Conservation (phyloP, 2,797 vertebrate species). For the Rhynchotus rufescens region DNA sequence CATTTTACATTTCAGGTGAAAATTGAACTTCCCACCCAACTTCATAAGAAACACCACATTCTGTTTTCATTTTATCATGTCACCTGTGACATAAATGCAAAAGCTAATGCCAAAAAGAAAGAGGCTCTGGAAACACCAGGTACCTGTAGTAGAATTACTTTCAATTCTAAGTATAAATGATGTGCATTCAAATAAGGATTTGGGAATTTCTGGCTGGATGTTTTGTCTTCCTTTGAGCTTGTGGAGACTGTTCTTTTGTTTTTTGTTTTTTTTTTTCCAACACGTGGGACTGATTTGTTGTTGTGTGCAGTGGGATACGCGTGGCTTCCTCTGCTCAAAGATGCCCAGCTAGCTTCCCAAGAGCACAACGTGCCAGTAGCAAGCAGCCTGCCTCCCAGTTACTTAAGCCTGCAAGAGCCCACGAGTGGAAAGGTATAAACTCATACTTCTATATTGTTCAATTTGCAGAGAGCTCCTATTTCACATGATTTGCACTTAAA, state of each 20-base stretch:
- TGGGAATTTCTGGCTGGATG: constrained; percentile 32
- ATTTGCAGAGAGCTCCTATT: accelerated
- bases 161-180: neutral
- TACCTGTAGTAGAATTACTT: constrained; percentile 74
- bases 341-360: constrained; percentile 90
- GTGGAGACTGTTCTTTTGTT: neutral
- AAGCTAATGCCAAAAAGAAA: constrained; percentile 96
- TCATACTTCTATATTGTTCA: neutral
- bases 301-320: constrained; percentile 90
- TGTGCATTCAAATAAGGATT: constrained; percentile 55
- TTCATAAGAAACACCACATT: constrained; percentile 97
- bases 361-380: constrained; percentile 92
- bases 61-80: constrained; percentile 98
- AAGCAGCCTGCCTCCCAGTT: constrained; percentile 88
- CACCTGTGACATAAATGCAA: constrained; percentile 98
- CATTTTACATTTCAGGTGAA: constrained; percentile 89
- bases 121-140: constrained; percentile 95
- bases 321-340: constrained; percentile 94
- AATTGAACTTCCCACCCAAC: constrained; percentile 96
- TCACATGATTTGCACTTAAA: neutral
- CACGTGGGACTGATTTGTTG: constrained; percentile 5
- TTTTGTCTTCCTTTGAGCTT: constrained; percentile 16
- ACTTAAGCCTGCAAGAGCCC: constrained; percentile 91
- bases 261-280: neutral
- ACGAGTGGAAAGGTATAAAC: constrained; percentile 87